Percentiles rank a stretch among this genome's conserved stretches.
Conservation (phyloP, 2,113 vertebrate species). For the Taurulus bubalis region DNA sequence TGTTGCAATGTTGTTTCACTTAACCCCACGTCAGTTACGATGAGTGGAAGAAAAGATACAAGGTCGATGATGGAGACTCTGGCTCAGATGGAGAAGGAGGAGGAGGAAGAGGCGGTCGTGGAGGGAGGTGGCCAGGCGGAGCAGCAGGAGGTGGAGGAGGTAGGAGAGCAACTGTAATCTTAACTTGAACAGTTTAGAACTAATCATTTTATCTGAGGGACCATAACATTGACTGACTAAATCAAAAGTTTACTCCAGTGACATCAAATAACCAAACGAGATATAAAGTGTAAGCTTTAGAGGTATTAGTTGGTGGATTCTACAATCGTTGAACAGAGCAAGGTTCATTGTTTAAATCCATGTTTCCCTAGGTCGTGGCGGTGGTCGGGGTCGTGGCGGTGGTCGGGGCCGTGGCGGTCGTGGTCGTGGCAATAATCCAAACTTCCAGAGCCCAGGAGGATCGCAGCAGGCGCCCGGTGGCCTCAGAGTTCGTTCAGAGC, state of each 20-base stretch:
- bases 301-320: background rate
- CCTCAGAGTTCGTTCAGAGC: slow-evolving; percentile 84
- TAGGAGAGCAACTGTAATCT: slow-evolving; percentile 10
- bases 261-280: background rate
- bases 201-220: background rate
- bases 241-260: background rate
- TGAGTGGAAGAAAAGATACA: slow-evolving; percentile 97
- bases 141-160: slow-evolving; percentile 53
- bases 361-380: slow-evolving; percentile 63
- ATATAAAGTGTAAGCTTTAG: background rate
- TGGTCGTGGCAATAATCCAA: slow-evolving; percentile 47
- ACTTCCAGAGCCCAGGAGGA: background rate
- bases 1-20: slow-evolving; percentile 52
- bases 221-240: background rate
- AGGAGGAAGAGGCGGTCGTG: slow-evolving; percentile 63
- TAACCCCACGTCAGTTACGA: slow-evolving; percentile 89
- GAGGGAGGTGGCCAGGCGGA: slow-evolving; percentile 59
- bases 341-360: background rate
- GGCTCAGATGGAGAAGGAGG: slow-evolving; percentile 79
- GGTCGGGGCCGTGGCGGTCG: slow-evolving; percentile 51
- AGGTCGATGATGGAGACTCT: slow-evolving; percentile 87
- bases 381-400: slow-evolving; percentile 40
- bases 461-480: slow-evolving; percentile 40
- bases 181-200: background rate
- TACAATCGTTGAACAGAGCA: background rate